Evolutionary conservation across 2,888 invertebrate species (phyloP).

Genomic region (Ichneumon xanthorius): DNA sequence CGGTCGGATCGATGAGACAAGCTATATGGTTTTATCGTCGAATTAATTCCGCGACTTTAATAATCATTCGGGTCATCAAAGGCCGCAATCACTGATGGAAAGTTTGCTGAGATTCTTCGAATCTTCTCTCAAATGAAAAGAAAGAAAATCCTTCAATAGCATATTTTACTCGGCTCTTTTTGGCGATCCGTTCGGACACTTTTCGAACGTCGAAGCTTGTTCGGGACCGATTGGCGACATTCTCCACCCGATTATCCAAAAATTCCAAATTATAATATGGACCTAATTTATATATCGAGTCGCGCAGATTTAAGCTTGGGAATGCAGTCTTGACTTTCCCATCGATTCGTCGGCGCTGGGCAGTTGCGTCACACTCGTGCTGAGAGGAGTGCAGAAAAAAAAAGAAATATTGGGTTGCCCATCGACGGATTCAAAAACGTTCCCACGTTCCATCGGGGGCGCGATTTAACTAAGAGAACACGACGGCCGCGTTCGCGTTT

Average conservation of each 20-base stretch:
- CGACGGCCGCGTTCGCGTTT: constrained; percentile 73
- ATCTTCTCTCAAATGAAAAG: neutral
- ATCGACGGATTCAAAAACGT: constrained; percentile 69
- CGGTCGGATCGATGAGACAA: constrained; percentile 30
- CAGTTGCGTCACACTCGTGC: constrained; percentile 62
- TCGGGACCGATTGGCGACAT: neutral
- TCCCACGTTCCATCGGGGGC: constrained; percentile 68
- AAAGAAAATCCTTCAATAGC: neutral
- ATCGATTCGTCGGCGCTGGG: constrained; percentile 57
- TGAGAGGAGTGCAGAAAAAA: constrained; percentile 50
- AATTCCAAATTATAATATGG: neutral
- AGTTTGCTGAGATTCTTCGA: neutral
- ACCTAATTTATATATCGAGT: constrained; percentile 7
- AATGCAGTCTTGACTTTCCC: constrained; percentile 55
- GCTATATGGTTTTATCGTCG: constrained; percentile 40
- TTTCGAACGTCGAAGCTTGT: neutral
- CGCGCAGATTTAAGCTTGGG: constrained; percentile 1
- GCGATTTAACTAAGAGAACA: constrained; percentile 51
- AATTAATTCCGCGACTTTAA: constrained; percentile 40
- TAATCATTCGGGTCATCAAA: neutral
- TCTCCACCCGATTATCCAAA: neutral
- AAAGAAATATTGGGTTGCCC: constrained; percentile 66
- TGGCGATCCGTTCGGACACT: neutral
- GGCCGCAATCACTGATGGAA: neutral
- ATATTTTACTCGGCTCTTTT: neutral